A percentile compares a stretch with the other conserved stretches of the same genome.
Evolutionary conservation across 2,888 invertebrate species (phyloP).

Genomic region (Hylaea fasciaria): DNA sequence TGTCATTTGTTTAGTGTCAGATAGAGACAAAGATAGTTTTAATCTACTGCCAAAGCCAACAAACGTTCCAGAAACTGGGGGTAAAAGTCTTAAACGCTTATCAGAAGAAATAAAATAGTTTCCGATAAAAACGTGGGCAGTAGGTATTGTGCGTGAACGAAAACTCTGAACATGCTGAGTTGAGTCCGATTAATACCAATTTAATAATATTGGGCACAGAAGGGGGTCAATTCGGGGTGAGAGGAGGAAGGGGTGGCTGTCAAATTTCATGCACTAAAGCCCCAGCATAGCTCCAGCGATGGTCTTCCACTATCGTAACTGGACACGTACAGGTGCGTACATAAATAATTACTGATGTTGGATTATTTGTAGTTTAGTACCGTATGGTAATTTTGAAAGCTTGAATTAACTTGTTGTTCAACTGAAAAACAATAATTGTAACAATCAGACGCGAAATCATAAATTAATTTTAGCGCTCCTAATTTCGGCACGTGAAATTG

Average conservation of each 20-base stretch:
- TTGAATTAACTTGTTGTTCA: neutral
- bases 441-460: conserved; percentile 1
- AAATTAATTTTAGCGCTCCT: conserved; percentile 7
- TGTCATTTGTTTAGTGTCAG: no score
- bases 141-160: no score
- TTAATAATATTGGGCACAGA: conserved; percentile 56
- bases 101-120: no score
- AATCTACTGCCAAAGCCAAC: neutral
- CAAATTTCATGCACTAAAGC: conserved; percentile 77
- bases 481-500: conserved; percentile 8
- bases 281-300: conserved; percentile 63
- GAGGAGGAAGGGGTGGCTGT: conserved; percentile 55
- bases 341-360: conserved; percentile 11
- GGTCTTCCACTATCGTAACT: conserved; percentile 57
- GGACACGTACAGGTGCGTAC: conserved; percentile 57
- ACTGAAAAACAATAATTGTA: conserved; percentile 1
- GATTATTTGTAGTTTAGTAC: conserved; percentile 6
- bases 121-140: no score
- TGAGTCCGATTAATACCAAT: conserved; percentile 61
- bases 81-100: no score
- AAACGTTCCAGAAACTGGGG: no score
- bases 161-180: neutral
- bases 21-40: no score
- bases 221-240: conserved; percentile 38
- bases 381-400: no score